phyloP scores from a whole-genome alignment of 2,113 vertebrate genomes.

The Odobenus rosmarus region DNA sequence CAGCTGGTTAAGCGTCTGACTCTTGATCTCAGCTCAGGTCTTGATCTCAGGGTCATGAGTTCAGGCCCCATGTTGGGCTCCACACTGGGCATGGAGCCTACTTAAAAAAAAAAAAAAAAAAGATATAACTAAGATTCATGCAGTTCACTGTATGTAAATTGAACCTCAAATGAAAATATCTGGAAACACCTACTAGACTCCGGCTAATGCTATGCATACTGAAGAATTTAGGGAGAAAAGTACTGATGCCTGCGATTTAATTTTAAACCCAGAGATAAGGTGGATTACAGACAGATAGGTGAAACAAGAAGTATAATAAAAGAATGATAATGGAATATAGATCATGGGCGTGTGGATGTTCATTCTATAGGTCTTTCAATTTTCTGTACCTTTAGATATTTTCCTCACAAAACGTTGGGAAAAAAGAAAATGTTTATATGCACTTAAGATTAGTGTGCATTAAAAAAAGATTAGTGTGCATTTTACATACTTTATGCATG shows the following conservation, averaged over 20 bases:
- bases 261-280: background rate
- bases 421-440: background rate
- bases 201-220: background rate
- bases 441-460: background rate
- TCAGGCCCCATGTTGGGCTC: background rate
- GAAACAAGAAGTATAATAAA: background rate
- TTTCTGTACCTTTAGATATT: background rate
- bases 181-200: background rate
- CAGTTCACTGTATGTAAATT: background rate
- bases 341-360: background rate
- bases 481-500: background rate
- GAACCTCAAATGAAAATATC: slow-evolving; percentile 10
- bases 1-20: background rate
- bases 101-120: background rate
- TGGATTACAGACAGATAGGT: background rate
- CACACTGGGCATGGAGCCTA: background rate
- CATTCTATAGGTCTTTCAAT: background rate
- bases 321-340: background rate
- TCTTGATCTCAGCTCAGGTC: background rate
- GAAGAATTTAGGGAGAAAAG: background rate
- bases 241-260: background rate
- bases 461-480: background rate
- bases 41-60: background rate
- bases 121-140: background rate
- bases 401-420: background rate